These are phyloP conservation scores for Drosophila barbarae DNA, from an alignment of 2,888 invertebrate species.

Conservation along the genomic window DNA sequence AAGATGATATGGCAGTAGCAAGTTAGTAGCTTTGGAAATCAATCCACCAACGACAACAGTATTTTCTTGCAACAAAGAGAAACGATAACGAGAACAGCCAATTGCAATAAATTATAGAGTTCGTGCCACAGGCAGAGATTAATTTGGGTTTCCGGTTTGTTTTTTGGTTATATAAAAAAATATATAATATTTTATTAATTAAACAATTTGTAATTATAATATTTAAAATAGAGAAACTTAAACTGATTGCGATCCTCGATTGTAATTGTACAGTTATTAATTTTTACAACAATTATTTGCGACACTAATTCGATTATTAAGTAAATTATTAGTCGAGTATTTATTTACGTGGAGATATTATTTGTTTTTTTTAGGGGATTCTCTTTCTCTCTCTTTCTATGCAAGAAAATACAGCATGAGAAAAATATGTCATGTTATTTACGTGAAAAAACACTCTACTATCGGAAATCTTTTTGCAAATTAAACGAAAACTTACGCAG, in stretches of 20 bases:
- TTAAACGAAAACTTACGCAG: conserved; percentile 58
- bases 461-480: conserved; percentile 41
- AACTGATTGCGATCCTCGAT: conserved; percentile 46
- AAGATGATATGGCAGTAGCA: too few relatives aligned
- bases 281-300: conserved; percentile 48
- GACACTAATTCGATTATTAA: conserved; percentile 45
- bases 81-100: conserved; percentile 21
- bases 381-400: conserved; percentile 44
- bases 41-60: conserved; percentile 44
- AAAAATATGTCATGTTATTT: conserved; percentile 23
- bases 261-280: conserved; percentile 40
- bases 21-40: conserved; percentile 25
- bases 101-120: conserved; percentile 32
- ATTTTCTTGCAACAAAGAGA: conserved; percentile 65
- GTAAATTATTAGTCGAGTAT: conserved; percentile 36
- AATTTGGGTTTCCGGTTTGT: conserved; percentile 31
- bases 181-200: conserved; percentile 67
- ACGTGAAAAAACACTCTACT: conserved; percentile 25
- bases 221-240: conserved; percentile 65
- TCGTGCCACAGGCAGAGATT: conserved; percentile 36
- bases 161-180: conserved; percentile 64
- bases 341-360: conserved; percentile 22
- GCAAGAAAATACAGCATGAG: conserved; percentile 73
- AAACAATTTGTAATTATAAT: conserved; percentile 68
- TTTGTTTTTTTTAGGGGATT: not conserved